phyloP scores from a whole-genome alignment of 2,113 vertebrate species.

The Poeciliopsis occidentalis region DNA sequence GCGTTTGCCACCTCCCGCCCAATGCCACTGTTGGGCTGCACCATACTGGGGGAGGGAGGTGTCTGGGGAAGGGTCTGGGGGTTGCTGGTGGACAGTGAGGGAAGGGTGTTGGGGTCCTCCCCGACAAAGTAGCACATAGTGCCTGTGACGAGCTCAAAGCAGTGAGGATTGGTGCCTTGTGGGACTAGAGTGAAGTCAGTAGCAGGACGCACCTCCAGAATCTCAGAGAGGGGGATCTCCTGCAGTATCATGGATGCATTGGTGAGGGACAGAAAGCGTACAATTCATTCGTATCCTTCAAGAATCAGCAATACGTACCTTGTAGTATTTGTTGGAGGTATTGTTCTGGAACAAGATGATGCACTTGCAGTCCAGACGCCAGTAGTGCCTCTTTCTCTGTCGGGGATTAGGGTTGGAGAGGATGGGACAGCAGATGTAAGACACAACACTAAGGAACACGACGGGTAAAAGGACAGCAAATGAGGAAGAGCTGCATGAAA shows the following conservation, averaged over 20 bases:
- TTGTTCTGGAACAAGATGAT: slow-evolving; percentile 92
- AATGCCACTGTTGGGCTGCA: slow-evolving; percentile 80
- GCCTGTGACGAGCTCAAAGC: slow-evolving; percentile 88
- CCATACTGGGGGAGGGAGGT: slow-evolving; percentile 71
- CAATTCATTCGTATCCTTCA: background rate
- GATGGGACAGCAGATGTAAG: slow-evolving; percentile 37
- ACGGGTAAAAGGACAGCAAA: slow-evolving; percentile 7
- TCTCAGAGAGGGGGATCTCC: slow-evolving; percentile 90
- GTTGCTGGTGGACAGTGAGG: slow-evolving; percentile 32
- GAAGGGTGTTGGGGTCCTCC: slow-evolving; percentile 79
- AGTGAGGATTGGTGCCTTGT: slow-evolving; percentile 84
- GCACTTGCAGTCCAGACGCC: slow-evolving; percentile 92
- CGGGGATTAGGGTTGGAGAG: slow-evolving; percentile 19
- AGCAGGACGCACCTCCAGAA: slow-evolving; percentile 82
- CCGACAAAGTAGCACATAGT: slow-evolving; percentile 88
- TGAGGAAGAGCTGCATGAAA: slow-evolving; percentile 17
- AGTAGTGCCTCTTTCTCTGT: slow-evolving; percentile 91
- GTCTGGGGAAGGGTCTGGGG: slow-evolving; percentile 46
- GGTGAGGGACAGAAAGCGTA: background rate
- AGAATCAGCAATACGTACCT: slow-evolving; percentile 72
- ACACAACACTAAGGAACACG: slow-evolving; percentile 1
- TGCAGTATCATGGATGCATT: slow-evolving; percentile 35
- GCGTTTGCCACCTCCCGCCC: slow-evolving; percentile 83
- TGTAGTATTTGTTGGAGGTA: slow-evolving; percentile 91
- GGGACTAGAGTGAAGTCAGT: slow-evolving; percentile 83